Evolutionary conservation across 2,888 invertebrate genomes (phyloP), one percentile per base, ranked within the genome.

Genomic region (Darwinula stevensoni): DNA sequence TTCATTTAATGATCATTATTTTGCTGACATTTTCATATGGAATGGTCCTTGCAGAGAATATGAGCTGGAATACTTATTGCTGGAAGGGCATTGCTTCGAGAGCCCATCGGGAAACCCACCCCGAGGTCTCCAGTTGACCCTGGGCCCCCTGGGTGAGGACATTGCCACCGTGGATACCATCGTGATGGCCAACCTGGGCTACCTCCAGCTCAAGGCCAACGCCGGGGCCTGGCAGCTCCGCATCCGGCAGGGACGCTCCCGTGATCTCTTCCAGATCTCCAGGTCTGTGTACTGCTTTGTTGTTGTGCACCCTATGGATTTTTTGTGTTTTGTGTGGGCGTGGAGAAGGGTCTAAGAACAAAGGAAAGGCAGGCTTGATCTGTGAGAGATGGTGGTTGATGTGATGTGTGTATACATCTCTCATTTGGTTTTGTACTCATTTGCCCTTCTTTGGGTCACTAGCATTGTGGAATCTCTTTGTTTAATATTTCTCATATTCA

Each of bases 121-220:
- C 0, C 61, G 94, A 39, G 97, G 97, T 1, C 58, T 99, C n/a
- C 97, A 99, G 55, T 72, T 97, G 36, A 74, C 76, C 3, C 57
- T 99, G 31, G 88, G 88, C 29, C 75, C 80, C 0, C 65, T 70
- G 26, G 44, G 36, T 6, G 36, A 43, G 3, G 51, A 49, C 11
- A 44, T 47, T 6, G 16, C 36, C 47, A 30, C 49, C 51, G 27
- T 78, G 41, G 97, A 97, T 52, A 97, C 97, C 13, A 94, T 94
- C 42, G 94, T 97, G n/a, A 99, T 99, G 97, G 94, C 94, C 4
- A 97, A 99, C 55, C 60, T 99, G 41, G 97, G 97, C 11, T 97
- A 97, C 54, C 94, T 97, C 59, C 84, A 86, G 55, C 57, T 97
- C 17, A 94, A 94, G 55, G 94, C 94, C 0, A 84, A 78, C 50